Evolutionary conservation across 2,888 invertebrate species (phyloP).

Genomic region (Spodoptera exigua): DNA sequence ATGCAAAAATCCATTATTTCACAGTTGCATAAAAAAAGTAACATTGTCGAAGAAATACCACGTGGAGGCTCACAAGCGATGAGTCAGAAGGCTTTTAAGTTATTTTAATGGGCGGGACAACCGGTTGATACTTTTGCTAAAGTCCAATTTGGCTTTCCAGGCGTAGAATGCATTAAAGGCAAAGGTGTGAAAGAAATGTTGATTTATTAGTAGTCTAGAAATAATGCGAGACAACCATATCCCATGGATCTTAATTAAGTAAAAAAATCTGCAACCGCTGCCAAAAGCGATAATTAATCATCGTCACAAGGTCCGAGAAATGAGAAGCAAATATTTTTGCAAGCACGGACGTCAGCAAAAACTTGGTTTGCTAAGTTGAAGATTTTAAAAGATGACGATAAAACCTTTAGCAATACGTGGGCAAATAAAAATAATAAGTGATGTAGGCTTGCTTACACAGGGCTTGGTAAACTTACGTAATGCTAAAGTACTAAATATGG

Average conservation of each 20-base stretch:
- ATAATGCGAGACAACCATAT: too few species aligned
- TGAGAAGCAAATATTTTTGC: constrained; percentile 28
- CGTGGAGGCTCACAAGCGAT: background rate
- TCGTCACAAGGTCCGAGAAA: constrained; percentile 20
- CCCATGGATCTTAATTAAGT: constrained; percentile 4
- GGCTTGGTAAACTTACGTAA: constrained; percentile 42
- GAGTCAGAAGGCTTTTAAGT: too few species aligned
- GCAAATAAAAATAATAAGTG: constrained; percentile 32
- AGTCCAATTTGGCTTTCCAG: too few species aligned
- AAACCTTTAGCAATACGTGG: constrained; percentile 24
- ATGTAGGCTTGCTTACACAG: constrained; percentile 12
- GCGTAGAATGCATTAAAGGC: too few species aligned
- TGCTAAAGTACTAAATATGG: constrained; percentile 47
- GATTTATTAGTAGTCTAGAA: too few species aligned
- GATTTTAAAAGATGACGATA: constrained; percentile 38
- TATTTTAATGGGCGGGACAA: too few species aligned
- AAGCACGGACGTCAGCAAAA: constrained; percentile 31
- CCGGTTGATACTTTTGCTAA: too few species aligned
- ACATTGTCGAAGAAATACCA: background rate
- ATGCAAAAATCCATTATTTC: too few species aligned
- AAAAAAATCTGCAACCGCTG: background rate
- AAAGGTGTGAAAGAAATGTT: too few species aligned
- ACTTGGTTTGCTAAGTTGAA: constrained; percentile 30
- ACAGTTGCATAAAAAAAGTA: background rate
- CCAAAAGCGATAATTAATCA: constrained; percentile 29